Evolutionary conservation across 2,888 invertebrate species (phyloP), one percentile per base, ranked within the genome.

Genomic region (Ernsta delagoae): DNA sequence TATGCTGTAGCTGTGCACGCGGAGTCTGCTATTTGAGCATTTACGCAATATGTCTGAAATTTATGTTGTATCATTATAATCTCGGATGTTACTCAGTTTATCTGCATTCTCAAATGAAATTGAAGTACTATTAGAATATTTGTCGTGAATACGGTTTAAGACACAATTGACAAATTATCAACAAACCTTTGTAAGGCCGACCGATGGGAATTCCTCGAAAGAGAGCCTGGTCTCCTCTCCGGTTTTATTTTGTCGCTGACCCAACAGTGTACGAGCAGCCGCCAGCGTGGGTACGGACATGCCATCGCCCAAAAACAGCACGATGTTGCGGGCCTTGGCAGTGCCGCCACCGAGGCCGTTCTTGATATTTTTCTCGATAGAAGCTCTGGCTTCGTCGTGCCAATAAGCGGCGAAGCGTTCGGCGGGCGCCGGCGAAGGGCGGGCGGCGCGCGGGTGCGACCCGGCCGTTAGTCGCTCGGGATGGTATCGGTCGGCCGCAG

Each of bases 251-350:
- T 83, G 82, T 11, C 93, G 85, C 83, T 96, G 96, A 0, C 96
- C 96, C 60, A 94, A 92, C 75, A 95, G 94, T 45, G 95, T 94
- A 75, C 96, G 92, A 36, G 95, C 94, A 0, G 96, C 96, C 5
- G 95, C 94, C 63, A 96, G 85, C 5, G 96, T 96, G 2, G 96
- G 92, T 63, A 96, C 85, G 12, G 96, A 96, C 96, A 97, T 96
- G 54, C 96, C 97, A 83, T 97, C 97, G 6, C 96, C 97, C 70
- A 97, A 83, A 83, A 96, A 96, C 83, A 96, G 88, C 60, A 97
- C 95, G 8, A 96, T 88, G 84, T 96, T 96, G 62, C 83, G 81
- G 53, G 86, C 88, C 4, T 12, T 7, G 16, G 64, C 54, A 59
- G 69, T 48, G 57, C 31, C 63, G 65, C 63, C 50, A 41, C 71